Conservation (phyloP, 1,140 invertebrate species). For the Zeugodacus cucurbitae region DNA sequence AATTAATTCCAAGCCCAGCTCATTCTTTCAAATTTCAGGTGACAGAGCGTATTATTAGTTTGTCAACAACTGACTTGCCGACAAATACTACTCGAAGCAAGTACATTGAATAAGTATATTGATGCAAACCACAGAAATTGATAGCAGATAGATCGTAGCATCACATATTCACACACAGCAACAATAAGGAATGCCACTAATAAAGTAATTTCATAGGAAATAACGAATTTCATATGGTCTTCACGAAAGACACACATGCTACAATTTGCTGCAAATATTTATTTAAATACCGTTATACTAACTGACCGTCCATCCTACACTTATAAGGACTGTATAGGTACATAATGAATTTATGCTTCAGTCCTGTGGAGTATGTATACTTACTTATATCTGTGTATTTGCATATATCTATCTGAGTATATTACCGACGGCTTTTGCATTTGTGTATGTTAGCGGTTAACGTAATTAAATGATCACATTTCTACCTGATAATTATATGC, state of each 20-base stretch:
- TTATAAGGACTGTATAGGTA: no score
- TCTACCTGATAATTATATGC: background rate
- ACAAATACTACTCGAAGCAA: background rate
- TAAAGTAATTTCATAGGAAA: background rate
- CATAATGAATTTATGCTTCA: background rate
- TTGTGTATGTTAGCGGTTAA: background rate
- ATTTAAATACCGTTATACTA: background rate
- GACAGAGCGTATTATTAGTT: background rate
- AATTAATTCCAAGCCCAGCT: background rate
- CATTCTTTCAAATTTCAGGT: background rate
- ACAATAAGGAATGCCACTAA: background rate
- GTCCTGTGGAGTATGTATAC: background rate
- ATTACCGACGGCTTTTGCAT: background rate
- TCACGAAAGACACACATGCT: background rate
- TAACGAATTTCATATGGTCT: background rate
- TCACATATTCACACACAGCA: background rate
- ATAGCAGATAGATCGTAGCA: background rate
- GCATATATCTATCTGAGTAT: background rate
- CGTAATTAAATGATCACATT: slow-evolving; percentile 21
- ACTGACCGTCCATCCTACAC: no score
- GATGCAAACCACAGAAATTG: background rate
- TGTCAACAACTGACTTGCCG: background rate
- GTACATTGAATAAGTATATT: background rate
- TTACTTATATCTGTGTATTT: background rate
- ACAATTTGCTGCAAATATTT: background rate